Evolutionary conservation across 1,140 invertebrate genomes (phyloP).

Genomic region (Mylabris phalerata): DNA sequence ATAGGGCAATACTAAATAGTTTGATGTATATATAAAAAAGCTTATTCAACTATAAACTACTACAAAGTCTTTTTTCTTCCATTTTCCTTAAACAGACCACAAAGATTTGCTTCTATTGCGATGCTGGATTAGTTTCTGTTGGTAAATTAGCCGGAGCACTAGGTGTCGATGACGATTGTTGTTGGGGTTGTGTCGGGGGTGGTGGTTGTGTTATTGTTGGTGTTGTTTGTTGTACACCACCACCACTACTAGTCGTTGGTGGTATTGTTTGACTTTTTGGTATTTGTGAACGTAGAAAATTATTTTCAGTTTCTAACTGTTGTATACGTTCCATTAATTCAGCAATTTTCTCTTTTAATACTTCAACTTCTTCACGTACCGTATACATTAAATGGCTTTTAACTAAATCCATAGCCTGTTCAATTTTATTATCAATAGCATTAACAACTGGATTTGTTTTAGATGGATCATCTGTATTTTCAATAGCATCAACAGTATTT

Average conservation of each 20-base stretch:
- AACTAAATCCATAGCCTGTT: conserved; percentile 65
- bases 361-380: conserved; percentile 64
- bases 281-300: conserved; percentile 40
- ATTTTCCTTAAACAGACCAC: too few species aligned
- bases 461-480: conserved; percentile 32
- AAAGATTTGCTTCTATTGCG: too few species aligned
- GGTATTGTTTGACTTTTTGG: conserved; percentile 28
- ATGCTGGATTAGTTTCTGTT: too few species aligned
- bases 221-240: too few species aligned
- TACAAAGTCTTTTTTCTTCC: too few species aligned
- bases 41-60: too few species aligned
- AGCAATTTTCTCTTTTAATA: conserved; percentile 59
- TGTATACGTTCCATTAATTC: conserved; percentile 55
- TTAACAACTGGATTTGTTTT: conserved; percentile 41
- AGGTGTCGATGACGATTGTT: neutral
- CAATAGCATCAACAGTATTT: conserved; percentile 21
- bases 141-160: too few species aligned
- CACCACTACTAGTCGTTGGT: conserved; percentile 3
- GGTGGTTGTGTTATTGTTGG: neutral
- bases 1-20: too few species aligned
- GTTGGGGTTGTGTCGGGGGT: conserved; percentile 2
- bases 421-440: conserved; percentile 64
- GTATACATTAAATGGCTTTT: conserved; percentile 67
- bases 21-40: too few species aligned
- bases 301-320: conserved; percentile 56